Conservation (phyloP, 2,797 vertebrate species). For the Pelobates cultripes region DNA sequence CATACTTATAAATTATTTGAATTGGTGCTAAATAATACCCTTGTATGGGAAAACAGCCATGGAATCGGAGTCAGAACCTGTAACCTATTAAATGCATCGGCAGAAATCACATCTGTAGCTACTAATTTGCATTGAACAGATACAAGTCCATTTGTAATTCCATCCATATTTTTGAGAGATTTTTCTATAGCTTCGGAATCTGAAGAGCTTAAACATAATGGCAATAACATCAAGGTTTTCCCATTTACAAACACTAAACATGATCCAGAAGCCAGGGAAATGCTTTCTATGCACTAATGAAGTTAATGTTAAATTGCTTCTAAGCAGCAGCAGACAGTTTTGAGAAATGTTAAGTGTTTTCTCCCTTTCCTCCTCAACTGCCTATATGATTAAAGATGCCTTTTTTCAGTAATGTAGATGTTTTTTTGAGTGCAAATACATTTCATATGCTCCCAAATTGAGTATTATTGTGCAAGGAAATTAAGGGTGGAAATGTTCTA, state of each 20-base stretch:
- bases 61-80: conserved; percentile 21
- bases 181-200: conserved; percentile 38
- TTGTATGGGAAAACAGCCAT: conserved; percentile 23
- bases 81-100: conserved; percentile 27
- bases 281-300: conserved; percentile 40
- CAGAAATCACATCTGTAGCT: conserved; percentile 42
- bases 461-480: conserved; percentile 6
- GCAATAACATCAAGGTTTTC: conserved; percentile 46
- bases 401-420: conserved; percentile 13
- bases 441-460: conserved; percentile 23
- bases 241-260: conserved; percentile 41
- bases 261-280: conserved; percentile 48
- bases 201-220: conserved; percentile 45
- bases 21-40: conserved; percentile 5
- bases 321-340: conserved; percentile 43
- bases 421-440: conserved; percentile 10
- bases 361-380: conserved; percentile 25
- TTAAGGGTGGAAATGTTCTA: not conserved
- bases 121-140: conserved; percentile 51
- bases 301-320: conserved; percentile 52
- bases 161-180: conserved; percentile 40
- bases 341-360: conserved; percentile 43
- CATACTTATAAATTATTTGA: not conserved
- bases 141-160: conserved; percentile 48
- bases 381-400: conserved; percentile 49